Conservation (phyloP, 2,797 vertebrate genomes). For the Borostomias antarcticus region DNA sequence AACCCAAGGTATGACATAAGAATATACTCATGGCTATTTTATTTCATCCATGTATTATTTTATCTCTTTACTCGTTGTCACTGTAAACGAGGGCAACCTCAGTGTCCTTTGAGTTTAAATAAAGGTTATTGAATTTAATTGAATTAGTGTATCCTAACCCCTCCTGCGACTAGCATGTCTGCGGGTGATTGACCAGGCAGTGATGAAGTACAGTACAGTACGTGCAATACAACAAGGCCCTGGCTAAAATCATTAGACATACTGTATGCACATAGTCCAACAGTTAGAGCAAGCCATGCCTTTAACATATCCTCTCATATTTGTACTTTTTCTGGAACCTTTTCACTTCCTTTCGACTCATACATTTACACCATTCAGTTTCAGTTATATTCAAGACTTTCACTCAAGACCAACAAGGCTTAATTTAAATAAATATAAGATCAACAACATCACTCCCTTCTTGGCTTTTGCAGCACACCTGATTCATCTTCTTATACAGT, state of each 20-base stretch:
- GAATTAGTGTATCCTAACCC: too few species aligned
- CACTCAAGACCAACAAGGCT: conserved; percentile 39
- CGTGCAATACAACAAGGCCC: not conserved
- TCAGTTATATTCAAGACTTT: conserved; percentile 40
- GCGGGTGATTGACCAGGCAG: too few species aligned
- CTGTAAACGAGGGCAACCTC: too few species aligned
- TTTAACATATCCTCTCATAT: not conserved
- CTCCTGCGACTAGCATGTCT: too few species aligned
- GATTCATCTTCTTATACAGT: conserved; percentile 50
- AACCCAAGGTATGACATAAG: not conserved
- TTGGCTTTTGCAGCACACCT: conserved; percentile 32
- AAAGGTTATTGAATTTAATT: too few species aligned
- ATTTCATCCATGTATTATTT: too few species aligned
- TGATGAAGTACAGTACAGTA: not conserved
- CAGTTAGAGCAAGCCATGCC: too few species aligned
- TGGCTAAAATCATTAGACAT: not conserved
- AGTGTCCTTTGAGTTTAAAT: too few species aligned
- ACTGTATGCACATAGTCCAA: not conserved
- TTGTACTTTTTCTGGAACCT: conserved; percentile 25
- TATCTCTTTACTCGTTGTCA: too few species aligned
- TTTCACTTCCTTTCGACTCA: conserved; percentile 18
- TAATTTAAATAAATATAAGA: conserved; percentile 79
- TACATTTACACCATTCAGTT: conserved; percentile 21
- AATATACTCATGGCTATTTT: not conserved
- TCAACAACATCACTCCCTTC: conserved; percentile 49